Conservation (phyloP, 2,888 invertebrate species). For the Thymelicus acteon region DNA sequence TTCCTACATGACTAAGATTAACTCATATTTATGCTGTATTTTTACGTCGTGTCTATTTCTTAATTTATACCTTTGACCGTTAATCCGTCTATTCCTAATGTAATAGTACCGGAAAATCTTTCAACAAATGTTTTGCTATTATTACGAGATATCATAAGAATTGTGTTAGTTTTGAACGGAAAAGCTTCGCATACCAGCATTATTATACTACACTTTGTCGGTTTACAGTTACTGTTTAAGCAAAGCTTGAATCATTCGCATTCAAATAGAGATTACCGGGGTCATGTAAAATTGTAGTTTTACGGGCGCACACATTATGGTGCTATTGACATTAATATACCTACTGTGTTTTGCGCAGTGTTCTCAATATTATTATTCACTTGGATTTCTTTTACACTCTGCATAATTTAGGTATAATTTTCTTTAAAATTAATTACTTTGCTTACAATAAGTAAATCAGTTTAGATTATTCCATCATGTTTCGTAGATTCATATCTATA, state of each 20-base stretch:
- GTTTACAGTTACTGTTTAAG: conserved; percentile 50
- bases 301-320: neutral
- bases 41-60: too few relatives aligned
- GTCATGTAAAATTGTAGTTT: conserved; percentile 20
- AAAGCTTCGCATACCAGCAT: conserved; percentile 57
- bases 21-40: too few relatives aligned
- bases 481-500: neutral
- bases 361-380: neutral
- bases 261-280: conserved; percentile 36
- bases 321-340: conserved; percentile 12
- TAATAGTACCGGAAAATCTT: conserved; percentile 1
- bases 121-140: conserved; percentile 12
- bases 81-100: neutral
- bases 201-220: conserved; percentile 52
- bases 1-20: too few relatives aligned
- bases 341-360: neutral
- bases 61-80: neutral
- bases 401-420: neutral
- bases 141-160: conserved; percentile 41
- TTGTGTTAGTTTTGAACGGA: conserved; percentile 56
- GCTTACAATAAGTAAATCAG: neutral
- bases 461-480: neutral
- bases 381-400: neutral
- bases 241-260: conserved; percentile 30
- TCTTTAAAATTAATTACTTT: neutral